Percentiles rank a stretch among this genome's conserved stretches.
phyloP scores from a whole-genome alignment of 2,888 invertebrate genomes.

The Diarsia rubi region DNA sequence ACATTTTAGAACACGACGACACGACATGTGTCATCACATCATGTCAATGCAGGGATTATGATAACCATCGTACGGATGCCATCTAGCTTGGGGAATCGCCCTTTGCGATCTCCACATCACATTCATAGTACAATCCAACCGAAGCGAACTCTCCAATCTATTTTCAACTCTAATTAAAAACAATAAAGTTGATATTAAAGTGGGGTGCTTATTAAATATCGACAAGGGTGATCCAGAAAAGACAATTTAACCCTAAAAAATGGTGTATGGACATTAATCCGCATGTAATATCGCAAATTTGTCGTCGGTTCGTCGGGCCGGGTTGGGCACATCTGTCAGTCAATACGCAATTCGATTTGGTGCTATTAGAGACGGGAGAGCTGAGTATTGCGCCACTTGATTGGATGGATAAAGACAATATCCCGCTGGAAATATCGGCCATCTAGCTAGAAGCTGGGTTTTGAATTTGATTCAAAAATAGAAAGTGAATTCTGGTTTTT shows the following conservation, averaged over 20 bases:
- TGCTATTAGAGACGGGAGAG: slow-evolving; percentile 81
- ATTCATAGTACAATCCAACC: slow-evolving; percentile 74
- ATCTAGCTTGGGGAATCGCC: slow-evolving; percentile 89
- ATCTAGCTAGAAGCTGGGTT: slow-evolving; percentile 29
- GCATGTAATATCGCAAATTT: slow-evolving; percentile 91
- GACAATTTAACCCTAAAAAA: slow-evolving; percentile 91
- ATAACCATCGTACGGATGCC: slow-evolving; percentile 90
- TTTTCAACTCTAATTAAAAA: slow-evolving; percentile 64
- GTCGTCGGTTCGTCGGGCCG: slow-evolving; percentile 86
- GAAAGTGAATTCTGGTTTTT: neutral
- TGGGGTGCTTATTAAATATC: slow-evolving; percentile 61
- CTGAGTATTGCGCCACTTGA: slow-evolving; percentile 73
- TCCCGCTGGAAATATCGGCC: slow-evolving; percentile 38
- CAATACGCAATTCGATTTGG: slow-evolving; percentile 85
- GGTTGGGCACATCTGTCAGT: slow-evolving; percentile 85
- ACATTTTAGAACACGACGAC: slow-evolving; percentile 87
- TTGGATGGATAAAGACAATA: slow-evolving; percentile 77
- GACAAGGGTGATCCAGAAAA: slow-evolving; percentile 84
- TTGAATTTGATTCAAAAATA: slow-evolving; percentile 5
- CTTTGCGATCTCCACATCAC: slow-evolving; percentile 85
- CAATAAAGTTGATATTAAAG: slow-evolving; percentile 65
- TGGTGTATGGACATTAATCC: slow-evolving; percentile 89
- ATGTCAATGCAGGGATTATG: slow-evolving; percentile 91
- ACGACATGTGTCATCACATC: slow-evolving; percentile 91
- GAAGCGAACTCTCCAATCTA: slow-evolving; percentile 38